These are phyloP conservation scores for Cataglyphis hispanica DNA, from an alignment of 1,140 invertebrate species.

Conservation along the genomic window DNA sequence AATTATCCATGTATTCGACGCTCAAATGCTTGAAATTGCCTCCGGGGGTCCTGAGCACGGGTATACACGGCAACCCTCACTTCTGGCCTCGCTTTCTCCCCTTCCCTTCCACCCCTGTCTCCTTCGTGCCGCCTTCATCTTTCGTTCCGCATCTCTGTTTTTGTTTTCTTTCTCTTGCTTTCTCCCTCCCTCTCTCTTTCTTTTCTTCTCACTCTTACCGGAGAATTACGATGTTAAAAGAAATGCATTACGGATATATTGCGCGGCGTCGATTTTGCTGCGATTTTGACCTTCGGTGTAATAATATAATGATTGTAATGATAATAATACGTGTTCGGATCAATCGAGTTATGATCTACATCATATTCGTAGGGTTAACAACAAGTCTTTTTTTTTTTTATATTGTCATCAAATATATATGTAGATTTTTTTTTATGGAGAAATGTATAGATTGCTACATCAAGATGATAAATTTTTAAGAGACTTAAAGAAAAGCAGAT, in stretches of 20 bases:
- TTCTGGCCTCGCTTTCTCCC: conserved; percentile 55
- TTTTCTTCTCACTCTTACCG: neutral
- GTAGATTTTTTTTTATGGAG: no score
- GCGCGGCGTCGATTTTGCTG: conserved; percentile 15
- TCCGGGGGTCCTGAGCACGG: conserved; percentile 78
- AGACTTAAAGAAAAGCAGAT: neutral
- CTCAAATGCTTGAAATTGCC: conserved; percentile 86
- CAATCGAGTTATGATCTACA: neutral
- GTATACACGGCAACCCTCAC: conserved; percentile 65
- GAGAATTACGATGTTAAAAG: conserved; percentile 68
- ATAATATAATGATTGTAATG: conserved; percentile 29
- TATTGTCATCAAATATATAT: neutral
- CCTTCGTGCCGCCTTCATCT: conserved; percentile 32
- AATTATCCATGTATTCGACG: conserved; percentile 86
- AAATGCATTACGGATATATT: conserved; percentile 15
- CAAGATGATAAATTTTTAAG: neutral
- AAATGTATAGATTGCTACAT: neutral
- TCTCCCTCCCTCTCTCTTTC: neutral
- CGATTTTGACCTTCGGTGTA: conserved; percentile 14
- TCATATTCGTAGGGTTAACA: neutral
- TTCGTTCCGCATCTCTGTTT: conserved; percentile 46
- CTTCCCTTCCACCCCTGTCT: conserved; percentile 6
- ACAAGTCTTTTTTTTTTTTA: neutral
- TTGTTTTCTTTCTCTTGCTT: conserved; percentile 25
- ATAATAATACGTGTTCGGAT: neutral